Evolutionary conservation across 2,888 invertebrate species (phyloP), one percentile per base, ranked within the genome.

Genomic region (Pediacus dermestoides): DNA sequence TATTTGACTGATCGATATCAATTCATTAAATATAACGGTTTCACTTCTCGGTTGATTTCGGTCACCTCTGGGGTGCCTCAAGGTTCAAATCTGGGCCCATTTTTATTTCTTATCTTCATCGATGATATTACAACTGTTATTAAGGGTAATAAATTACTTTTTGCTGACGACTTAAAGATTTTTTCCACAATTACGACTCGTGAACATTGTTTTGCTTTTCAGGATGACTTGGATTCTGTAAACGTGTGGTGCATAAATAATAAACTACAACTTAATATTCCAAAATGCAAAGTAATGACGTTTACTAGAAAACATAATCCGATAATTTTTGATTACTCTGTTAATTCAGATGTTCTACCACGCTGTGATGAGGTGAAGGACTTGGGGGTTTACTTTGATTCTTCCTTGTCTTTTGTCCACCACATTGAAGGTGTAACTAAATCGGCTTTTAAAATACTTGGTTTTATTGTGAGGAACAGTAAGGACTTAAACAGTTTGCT

Each of bases 21-120:
- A 8, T 3, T 7, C 6, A 25, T 34, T 7, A 25, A 7, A n/a
- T 9, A 1, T 10, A 34, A 34, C 13, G 34, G 34, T 6, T 34
- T 12, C 13, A 3, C 6, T 6, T 34, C 34, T 4, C 8, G 11
- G 4, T 10, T 1, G n/a, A 26, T 12, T 12, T 9, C 8, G 3
- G 23, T 26, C 2, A 23, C n/a, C 8, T 26, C 34, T 23, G 34
- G 34, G 3, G 13, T 34, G 23, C 25, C 34, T 12, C 25, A 34
- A 12, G 34, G 34, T 4, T 34, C 34, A 4, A 34, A 34, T 34
- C 22, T 34, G 10, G 34, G 34, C 4, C 34, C 34, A 6, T 34
- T 34, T 2, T 9, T 34, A 9, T 34, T 34, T 23, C 23, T 7
- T 23, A 4, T 34, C 6, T 34, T 2, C 13, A 34, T 34, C 10